phyloP scores from a whole-genome alignment of 2,888 invertebrate genomes.

The Cyclophora punctaria region DNA sequence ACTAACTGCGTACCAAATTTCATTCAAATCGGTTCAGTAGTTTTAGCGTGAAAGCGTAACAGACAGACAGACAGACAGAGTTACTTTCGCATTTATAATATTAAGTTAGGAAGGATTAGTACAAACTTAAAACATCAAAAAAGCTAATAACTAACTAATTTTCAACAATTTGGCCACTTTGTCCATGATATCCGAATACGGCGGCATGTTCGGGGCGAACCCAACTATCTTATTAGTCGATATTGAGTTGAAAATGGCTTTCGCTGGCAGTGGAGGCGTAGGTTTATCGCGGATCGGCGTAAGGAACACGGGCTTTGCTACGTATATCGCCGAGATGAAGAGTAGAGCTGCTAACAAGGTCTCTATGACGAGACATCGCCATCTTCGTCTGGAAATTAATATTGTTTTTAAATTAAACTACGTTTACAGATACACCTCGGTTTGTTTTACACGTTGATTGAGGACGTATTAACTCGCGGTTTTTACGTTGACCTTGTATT shows the following conservation, averaged over 20 bases:
- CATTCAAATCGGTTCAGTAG: too few relatives aligned
- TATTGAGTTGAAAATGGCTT: constrained; percentile 34
- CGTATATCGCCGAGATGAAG: constrained; percentile 34
- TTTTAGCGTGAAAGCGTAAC: too few relatives aligned
- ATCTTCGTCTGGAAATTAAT: constrained; percentile 38
- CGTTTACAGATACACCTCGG: too few relatives aligned
- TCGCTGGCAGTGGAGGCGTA: constrained; percentile 28
- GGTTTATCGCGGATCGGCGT: constrained; percentile 44
- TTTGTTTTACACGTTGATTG: too few relatives aligned
- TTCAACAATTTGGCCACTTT: constrained; percentile 29
- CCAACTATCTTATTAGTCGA: constrained; percentile 31
- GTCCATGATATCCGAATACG: constrained; percentile 36
- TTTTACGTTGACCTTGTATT: too few relatives aligned
- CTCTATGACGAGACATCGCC: constrained; percentile 37
- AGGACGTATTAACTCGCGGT: too few relatives aligned
- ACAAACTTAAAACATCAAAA: too few relatives aligned
- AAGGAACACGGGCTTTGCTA: constrained; percentile 54
- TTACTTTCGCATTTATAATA: too few relatives aligned
- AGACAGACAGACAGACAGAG: too few relatives aligned
- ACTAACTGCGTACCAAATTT: too few relatives aligned
- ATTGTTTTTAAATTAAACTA: too few relatives aligned
- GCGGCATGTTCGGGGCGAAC: constrained; percentile 36
- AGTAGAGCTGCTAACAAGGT: constrained; percentile 33
- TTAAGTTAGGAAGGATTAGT: too few relatives aligned
- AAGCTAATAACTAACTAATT: constrained; percentile 26